Percentiles rank a stretch among this genome's conserved stretches.
These are phyloP conservation scores for Atrina japonica DNA, from an alignment of 2,888 invertebrate genomes.

Conservation along the genomic window DNA sequence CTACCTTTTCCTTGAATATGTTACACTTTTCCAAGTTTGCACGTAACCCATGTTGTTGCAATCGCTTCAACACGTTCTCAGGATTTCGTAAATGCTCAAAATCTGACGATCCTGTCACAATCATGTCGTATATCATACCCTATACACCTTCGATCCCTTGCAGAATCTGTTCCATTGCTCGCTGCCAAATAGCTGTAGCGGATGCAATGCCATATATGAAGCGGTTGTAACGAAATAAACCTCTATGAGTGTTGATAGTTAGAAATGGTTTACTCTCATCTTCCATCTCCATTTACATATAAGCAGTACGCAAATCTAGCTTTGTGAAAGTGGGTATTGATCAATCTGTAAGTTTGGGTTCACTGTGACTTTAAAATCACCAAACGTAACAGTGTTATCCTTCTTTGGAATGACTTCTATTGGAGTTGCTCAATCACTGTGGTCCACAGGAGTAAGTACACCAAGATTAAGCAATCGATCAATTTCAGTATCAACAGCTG, in stretches of 20 bases:
- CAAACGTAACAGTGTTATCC: slow-evolving; percentile 47
- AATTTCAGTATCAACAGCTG: slow-evolving; percentile 42
- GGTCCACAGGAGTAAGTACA: slow-evolving; percentile 38
- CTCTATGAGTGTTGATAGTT: slow-evolving; percentile 35
- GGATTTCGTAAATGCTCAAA: slow-evolving; percentile 30
- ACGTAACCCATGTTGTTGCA: background rate
- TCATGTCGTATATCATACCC: slow-evolving; percentile 37
- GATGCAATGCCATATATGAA: slow-evolving; percentile 14
- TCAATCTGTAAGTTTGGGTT: slow-evolving; percentile 47
- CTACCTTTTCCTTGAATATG: slow-evolving; percentile 27
- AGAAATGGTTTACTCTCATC: slow-evolving; percentile 43
- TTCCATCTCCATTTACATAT: slow-evolving; percentile 38
- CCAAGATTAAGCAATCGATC: slow-evolving; percentile 35
- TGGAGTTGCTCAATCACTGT: slow-evolving; percentile 10
- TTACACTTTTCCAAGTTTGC: slow-evolving; percentile 32
- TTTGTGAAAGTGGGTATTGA: slow-evolving; percentile 26
- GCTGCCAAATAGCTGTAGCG: slow-evolving; percentile 35
- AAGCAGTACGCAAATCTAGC: slow-evolving; percentile 36
- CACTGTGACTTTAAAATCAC: slow-evolving; percentile 53
- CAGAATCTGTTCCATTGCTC: slow-evolving; percentile 36
- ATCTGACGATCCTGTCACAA: slow-evolving; percentile 16
- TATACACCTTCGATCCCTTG: slow-evolving; percentile 15
- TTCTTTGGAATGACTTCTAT: slow-evolving; percentile 39
- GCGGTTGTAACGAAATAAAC: slow-evolving; percentile 34
- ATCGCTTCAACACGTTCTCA: slow-evolving; percentile 11